Evolutionary conservation across 92 coral and sea anemone species (phyloP).

Genomic region (Epizoanthus scotinus): DNA sequence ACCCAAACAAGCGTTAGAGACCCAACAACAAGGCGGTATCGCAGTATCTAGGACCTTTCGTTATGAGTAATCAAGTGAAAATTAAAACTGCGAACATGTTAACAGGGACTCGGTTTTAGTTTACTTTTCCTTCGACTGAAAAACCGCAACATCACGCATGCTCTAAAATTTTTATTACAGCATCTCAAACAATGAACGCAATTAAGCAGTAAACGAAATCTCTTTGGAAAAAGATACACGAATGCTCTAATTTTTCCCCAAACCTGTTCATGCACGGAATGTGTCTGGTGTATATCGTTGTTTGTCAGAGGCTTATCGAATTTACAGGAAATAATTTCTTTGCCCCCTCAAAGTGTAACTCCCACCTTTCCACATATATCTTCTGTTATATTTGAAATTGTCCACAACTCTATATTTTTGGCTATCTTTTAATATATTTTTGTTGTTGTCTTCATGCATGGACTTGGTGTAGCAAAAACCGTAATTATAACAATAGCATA

Average conservation of each 20-base stretch:
- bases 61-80: slow-evolving; percentile 63
- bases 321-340: slow-evolving; percentile 87
- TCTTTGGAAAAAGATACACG: slow-evolving; percentile 68
- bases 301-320: slow-evolving; percentile 87
- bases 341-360: slow-evolving; percentile 84
- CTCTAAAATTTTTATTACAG: slow-evolving; percentile 24
- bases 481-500: slow-evolving; percentile 89
- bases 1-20: slow-evolving; percentile 45
- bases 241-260: slow-evolving; percentile 43
- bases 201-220: slow-evolving; percentile 50
- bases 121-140: slow-evolving; percentile 15
- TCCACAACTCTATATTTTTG: slow-evolving; percentile 52
- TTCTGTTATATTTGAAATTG: slow-evolving; percentile 75
- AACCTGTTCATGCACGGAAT: slow-evolving; percentile 49
- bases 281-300: slow-evolving; percentile 81
- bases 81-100: background rate
- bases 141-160: slow-evolving; percentile 43
- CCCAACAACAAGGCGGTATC: slow-evolving; percentile 62
- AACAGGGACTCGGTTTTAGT: background rate
- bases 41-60: slow-evolving; percentile 70
- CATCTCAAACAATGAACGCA: slow-evolving; percentile 26
- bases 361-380: slow-evolving; percentile 71
- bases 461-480: slow-evolving; percentile 80
- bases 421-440: slow-evolving; percentile 19
- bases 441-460: slow-evolving; percentile 10